A percentile compares a stretch with the other conserved stretches of the same genome.
phyloP scores from a whole-genome alignment of 2,797 vertebrate genomes.

The Echiichthys vipera region DNA sequence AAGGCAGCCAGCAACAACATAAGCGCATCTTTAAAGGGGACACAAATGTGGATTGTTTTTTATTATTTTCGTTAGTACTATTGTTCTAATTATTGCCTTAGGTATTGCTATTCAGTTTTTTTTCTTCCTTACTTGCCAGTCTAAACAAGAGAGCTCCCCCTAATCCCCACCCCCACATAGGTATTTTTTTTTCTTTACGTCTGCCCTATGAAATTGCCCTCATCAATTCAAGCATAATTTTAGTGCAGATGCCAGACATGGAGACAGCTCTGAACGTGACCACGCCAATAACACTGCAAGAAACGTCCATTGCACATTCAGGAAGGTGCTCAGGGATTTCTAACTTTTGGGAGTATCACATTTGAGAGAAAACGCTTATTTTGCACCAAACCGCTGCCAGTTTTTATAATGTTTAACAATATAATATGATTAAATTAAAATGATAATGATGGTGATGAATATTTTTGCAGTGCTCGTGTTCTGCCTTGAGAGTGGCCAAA shows the following conservation, averaged over 20 bases:
- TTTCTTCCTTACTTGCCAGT: not conserved
- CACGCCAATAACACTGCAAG: slow-evolving; percentile 66
- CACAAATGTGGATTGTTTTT: not conserved
- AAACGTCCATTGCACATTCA: not conserved
- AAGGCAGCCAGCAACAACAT: slow-evolving; percentile 34
- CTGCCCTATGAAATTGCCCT: slow-evolving; percentile 85
- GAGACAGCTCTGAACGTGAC: slow-evolving; percentile 81
- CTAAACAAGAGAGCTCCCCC: slow-evolving; percentile 12
- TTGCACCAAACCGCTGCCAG: not conserved
- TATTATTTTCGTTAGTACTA: not conserved
- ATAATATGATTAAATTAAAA: not conserved
- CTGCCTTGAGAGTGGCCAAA: slow-evolving; percentile 75
- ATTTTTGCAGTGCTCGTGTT: slow-evolving; percentile 53
- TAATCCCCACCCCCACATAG: slow-evolving; percentile 67
- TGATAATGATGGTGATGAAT: not conserved
- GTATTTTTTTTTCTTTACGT: slow-evolving; percentile 28
- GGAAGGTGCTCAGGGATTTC: not conserved
- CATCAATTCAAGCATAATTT: slow-evolving; percentile 90
- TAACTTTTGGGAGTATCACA: not conserved
- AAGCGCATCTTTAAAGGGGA: not conserved
- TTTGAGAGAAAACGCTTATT: not conserved
- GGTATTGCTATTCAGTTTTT: not conserved
- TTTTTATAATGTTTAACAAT: not conserved
- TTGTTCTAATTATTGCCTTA: not conserved
- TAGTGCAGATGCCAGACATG: slow-evolving; percentile 81